Evolutionary conservation across 2,888 invertebrate species (phyloP), one percentile per base, ranked within the genome.

Genomic region (Phrixothrix hirtus): DNA sequence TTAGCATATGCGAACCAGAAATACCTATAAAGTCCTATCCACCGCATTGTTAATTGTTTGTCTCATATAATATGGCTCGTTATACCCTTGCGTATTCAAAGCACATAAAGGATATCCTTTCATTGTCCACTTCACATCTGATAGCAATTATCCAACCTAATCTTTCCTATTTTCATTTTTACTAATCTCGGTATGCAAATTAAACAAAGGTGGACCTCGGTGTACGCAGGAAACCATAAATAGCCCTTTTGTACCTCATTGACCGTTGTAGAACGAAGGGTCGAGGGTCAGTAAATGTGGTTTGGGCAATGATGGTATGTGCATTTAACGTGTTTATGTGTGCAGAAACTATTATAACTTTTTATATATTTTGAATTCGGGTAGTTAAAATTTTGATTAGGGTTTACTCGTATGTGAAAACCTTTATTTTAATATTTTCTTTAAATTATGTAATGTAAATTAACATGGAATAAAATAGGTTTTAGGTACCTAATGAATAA

Each of bases 191-290:
- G 63, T 59, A 60, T 63, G 61, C 61, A 62, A 58, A 58, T 60
- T 55, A 59, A 59, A 64, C 65, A 66, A 65, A 64, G 63, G 65
- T 66, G 65, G 64, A 64, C 63, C 63, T 61, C 60, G 60, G 61
- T 48, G 52, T 50, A 55, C 55, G 58, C 66, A 65, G 66, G 65
- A 67, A 67, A 66, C 65, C 64, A 67, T 66, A 66, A 66, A 67
- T 66, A 64, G 47, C 59, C 64, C 59, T 59, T 56, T 62, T 60
- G 34, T 51, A 47, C 41, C 43, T 38, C 51, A 56, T 54, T 64
- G 64, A 64, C 64, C 64, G 63, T 59, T 57, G 52, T 53, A 49
- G 54, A 54, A 47, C 58, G 57, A 61, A 59, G 63, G 63, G 60
- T 62, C 58, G 58, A 55, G 56, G 58, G 60, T 60, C 59, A 60